A percentile compares a stretch with the other conserved stretches of the same genome.
Evolutionary conservation across 2,888 invertebrate genomes (phyloP).

Genomic region (Campoletis raptor): DNA sequence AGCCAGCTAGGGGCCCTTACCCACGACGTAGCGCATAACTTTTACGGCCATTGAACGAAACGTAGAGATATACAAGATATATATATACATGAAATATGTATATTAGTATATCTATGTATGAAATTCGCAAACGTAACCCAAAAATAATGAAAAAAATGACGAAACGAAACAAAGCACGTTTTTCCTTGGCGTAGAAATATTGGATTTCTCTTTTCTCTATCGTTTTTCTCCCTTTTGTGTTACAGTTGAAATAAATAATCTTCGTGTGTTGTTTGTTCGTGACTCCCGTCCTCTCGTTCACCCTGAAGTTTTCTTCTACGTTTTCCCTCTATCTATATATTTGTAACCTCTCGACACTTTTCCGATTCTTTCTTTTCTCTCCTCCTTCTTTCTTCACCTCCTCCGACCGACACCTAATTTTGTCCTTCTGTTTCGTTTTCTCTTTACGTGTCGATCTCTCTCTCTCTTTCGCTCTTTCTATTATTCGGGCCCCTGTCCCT

Average conservation of each 20-base stretch:
- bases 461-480: constrained; percentile 35
- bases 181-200: constrained; percentile 18
- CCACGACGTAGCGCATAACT: constrained; percentile 76
- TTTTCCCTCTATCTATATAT: constrained; percentile 40
- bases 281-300: constrained; percentile 29
- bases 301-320: constrained; percentile 28
- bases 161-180: constrained; percentile 45
- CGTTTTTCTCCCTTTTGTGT: not conserved
- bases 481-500: constrained; percentile 39
- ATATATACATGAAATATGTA: constrained; percentile 33
- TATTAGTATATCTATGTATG: constrained; percentile 14
- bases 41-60: constrained; percentile 78
- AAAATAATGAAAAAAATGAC: not conserved
- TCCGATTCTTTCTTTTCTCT: constrained; percentile 56
- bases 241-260: constrained; percentile 45
- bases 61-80: constrained; percentile 42
- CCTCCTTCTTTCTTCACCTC: constrained; percentile 27
- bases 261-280: constrained; percentile 35
- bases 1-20: constrained; percentile 75
- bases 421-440: constrained; percentile 45
- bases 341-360: constrained; percentile 60
- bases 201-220: not conserved
- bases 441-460: constrained; percentile 48
- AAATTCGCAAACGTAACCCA: constrained; percentile 43
- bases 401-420: constrained; percentile 46